These are phyloP conservation scores for Drosophila nikananu DNA, from an alignment of 1,140 invertebrate species.

Conservation along the genomic window DNA sequence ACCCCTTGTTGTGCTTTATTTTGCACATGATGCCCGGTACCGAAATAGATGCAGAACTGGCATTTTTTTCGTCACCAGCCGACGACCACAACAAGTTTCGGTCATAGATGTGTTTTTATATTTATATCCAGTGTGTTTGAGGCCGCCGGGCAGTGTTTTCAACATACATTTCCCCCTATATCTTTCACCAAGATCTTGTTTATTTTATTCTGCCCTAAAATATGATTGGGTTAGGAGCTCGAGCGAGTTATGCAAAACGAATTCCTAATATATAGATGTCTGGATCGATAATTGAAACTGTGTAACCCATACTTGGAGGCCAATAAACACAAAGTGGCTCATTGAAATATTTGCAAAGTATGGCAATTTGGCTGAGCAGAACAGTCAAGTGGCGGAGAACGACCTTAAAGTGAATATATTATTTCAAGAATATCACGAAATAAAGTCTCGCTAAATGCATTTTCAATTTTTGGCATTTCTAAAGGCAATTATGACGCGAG, in stretches of 20 bases:
- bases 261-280: slow-evolving; percentile 16
- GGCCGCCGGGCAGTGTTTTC: slow-evolving; percentile 24
- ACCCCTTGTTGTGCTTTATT: slow-evolving; percentile 42
- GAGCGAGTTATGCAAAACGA: slow-evolving; percentile 8
- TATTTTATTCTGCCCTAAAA: slow-evolving; percentile 42
- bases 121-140: slow-evolving; percentile 60
- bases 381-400: slow-evolving; percentile 14
- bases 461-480: slow-evolving; percentile 49
- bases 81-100: slow-evolving; percentile 45
- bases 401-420: slow-evolving; percentile 11
- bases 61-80: slow-evolving; percentile 58
- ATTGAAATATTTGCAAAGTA: slow-evolving; percentile 14
- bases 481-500: slow-evolving; percentile 53
- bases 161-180: slow-evolving; percentile 17
- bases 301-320: slow-evolving; percentile 13
- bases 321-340: slow-evolving; percentile 29
- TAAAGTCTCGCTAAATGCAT: slow-evolving; percentile 48
- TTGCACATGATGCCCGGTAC: slow-evolving; percentile 59
- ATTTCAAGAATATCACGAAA: slow-evolving; percentile 26
- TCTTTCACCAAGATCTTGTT: slow-evolving; percentile 20
- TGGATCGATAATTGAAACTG: slow-evolving; percentile 50
- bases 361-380: slow-evolving; percentile 39
- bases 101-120: slow-evolving; percentile 51
- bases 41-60: slow-evolving; percentile 57
- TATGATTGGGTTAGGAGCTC: slow-evolving; percentile 40